Base-by-base conservation (phyloP, 2,797 vertebrate species). In the Champsocephalus esox region DNA sequence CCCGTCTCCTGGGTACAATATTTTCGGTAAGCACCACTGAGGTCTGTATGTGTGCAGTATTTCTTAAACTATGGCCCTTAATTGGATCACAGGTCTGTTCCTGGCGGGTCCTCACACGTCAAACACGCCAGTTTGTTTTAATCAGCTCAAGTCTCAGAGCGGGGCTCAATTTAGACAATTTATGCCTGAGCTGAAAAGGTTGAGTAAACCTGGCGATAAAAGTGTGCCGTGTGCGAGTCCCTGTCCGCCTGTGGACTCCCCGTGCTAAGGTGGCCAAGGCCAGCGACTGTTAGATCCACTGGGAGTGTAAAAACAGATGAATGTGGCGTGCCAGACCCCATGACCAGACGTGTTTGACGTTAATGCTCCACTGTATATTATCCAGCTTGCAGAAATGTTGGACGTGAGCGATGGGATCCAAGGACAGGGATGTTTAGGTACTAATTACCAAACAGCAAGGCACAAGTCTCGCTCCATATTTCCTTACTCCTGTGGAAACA, bases 401-500 rank as follows among this genome's bases (percentile, higher is more conserved):
- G 92, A 94, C 85, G 88, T 92, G 89, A 89, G 92, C 87, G 84
- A 92, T 84, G 89, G 92, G 91, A 94, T 92, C 91, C 94, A 92
- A 94, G 92, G 93, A 93, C 89, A 89, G 91, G 88, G 90, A 94
- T 94, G 94, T 95, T 95, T 94, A 94, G 93, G 92, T 92, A 93
- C 93, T 94, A 95, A 95, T 96, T 95, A 95, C 90, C 89, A 94
- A 94, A 92, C 92, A 91, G 92, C 89, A 90, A 94, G 93, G 92
- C 94, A 93, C 93, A 93, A 93, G 92, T 90, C 92, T 92, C 89
- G 90, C 89, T 94, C 88, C 93, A 93, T 94, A 95, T 94, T 94
- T 93, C 93, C 94, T 93, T 95, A 94, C 93, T 92, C 92, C 91
- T 91, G 93, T 95, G 94, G 94, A 95, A 95, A 95, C 94, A 94